Evolutionary conservation across 1,140 invertebrate genomes (phyloP).

Genomic region (Phenacoccus solenopsis): DNA sequence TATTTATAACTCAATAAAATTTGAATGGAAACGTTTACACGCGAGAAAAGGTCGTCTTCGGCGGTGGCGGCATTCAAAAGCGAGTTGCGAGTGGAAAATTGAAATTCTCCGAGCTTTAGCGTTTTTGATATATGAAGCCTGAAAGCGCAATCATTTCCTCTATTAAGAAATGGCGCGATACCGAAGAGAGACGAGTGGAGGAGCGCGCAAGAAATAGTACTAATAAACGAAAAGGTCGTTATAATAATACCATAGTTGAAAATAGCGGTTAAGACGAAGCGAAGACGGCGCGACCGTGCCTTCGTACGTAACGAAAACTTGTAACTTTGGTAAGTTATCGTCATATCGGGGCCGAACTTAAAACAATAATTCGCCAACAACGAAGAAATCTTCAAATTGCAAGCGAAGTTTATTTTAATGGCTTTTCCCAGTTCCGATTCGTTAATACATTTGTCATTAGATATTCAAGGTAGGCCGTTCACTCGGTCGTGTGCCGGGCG

Average conservation of each 20-base stretch:
- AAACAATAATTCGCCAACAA: constrained; percentile 18
- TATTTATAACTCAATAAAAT: background rate
- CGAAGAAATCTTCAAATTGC: constrained; percentile 16
- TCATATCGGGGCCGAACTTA: constrained; percentile 14
- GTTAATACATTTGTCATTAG: constrained; percentile 15
- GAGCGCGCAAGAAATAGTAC: background rate
- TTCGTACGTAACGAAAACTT: constrained; percentile 4
- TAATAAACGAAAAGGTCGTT: constrained; percentile 17
- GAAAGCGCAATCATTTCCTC: constrained; percentile 8
- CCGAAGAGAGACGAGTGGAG: background rate
- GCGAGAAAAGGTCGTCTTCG: background rate
- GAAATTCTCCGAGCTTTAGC: constrained; percentile 2
- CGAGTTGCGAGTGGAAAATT: no score
- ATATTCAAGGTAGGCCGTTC: constrained; percentile 15
- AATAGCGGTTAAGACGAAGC: background rate
- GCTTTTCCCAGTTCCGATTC: constrained; percentile 16
- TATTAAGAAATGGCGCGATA: background rate
- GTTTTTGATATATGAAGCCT: constrained; percentile 13
- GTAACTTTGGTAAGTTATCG: constrained; percentile 13
- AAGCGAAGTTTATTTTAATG: constrained; percentile 14
- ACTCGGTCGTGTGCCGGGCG: background rate
- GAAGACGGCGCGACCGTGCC: background rate
- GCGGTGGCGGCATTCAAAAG: no score
- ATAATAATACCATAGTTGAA: constrained; percentile 10
- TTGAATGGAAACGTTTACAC: background rate